Conservation (phyloP, 2,113 vertebrate species). For the Ciconia maguari region DNA sequence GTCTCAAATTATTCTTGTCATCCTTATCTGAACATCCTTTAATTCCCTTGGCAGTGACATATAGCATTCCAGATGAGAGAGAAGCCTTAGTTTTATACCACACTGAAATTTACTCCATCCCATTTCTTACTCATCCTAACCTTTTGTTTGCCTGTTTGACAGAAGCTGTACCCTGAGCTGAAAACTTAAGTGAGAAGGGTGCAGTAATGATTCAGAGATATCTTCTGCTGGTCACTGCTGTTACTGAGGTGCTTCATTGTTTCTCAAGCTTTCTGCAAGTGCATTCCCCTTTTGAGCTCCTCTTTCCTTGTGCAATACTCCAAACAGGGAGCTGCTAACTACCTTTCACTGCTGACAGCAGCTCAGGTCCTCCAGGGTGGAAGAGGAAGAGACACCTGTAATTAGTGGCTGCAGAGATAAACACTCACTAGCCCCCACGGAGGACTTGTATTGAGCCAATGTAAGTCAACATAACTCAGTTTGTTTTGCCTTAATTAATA, state of each 20-base stretch:
- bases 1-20: slow-evolving; percentile 68
- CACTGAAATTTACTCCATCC: slow-evolving; percentile 29
- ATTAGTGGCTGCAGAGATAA: not conserved
- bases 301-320: not conserved
- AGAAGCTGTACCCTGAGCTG: not conserved
- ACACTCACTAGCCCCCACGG: not conserved
- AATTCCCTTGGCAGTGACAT: slow-evolving; percentile 65
- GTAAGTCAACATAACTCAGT: not conserved
- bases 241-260: not conserved
- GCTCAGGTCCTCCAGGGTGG: not conserved
- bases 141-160: slow-evolving; percentile 42
- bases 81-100: slow-evolving; percentile 48
- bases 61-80: slow-evolving; percentile 53
- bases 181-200: not conserved
- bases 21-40: slow-evolving; percentile 66
- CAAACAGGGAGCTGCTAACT: not conserved
- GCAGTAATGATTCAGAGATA: not conserved
- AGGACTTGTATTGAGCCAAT: not conserved
- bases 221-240: not conserved
- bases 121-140: slow-evolving; percentile 32
- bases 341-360: not conserved
- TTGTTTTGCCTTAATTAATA: not conserved
- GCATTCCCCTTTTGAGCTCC: not conserved
- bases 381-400: not conserved
- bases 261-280: not conserved